Conservation (phyloP, 2,888 invertebrate species). For the Drosophila macrospina region DNA sequence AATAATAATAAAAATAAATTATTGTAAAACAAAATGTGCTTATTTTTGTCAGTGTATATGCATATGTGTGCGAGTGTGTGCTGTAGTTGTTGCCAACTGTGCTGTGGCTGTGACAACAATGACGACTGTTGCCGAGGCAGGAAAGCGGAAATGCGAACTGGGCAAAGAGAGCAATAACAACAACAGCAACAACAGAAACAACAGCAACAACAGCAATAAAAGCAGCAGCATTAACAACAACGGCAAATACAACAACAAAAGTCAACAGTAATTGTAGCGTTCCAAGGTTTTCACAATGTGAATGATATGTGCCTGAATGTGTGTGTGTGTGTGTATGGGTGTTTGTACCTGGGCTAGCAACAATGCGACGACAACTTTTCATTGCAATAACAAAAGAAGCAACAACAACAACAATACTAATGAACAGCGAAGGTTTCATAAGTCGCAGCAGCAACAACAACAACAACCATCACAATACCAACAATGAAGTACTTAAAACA, state of each 20-base stretch:
- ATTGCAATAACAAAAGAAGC: constrained; percentile 65
- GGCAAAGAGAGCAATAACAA: constrained; percentile 58
- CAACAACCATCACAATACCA: constrained; percentile 27
- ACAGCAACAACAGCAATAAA: constrained; percentile 38
- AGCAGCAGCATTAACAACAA: constrained; percentile 39
- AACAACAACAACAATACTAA: constrained; percentile 57
- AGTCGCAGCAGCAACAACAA: constrained; percentile 58
- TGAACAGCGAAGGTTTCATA: constrained; percentile 75
- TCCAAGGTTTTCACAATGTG: constrained; percentile 78
- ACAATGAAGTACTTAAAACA: constrained; percentile 61
- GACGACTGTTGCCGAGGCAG: constrained; percentile 70
- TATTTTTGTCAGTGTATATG: not conserved
- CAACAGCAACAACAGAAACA: constrained; percentile 46
- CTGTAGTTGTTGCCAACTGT: constrained; percentile 66
- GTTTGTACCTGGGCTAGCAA: constrained; percentile 72
- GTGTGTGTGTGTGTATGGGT: constrained; percentile 41
- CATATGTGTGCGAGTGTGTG: constrained; percentile 18
- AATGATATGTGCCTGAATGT: constrained; percentile 53
- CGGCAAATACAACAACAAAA: constrained; percentile 52
- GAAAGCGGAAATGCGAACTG: constrained; percentile 78
- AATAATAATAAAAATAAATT: no score
- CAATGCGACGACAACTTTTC: constrained; percentile 70
- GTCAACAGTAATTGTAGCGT: constrained; percentile 77
- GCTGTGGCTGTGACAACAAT: constrained; percentile 71
- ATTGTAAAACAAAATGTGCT: no score